These are phyloP conservation scores for Caenorhabditis latens DNA, from an alignment of 1,140 invertebrate genomes.

Conservation along the genomic window DNA sequence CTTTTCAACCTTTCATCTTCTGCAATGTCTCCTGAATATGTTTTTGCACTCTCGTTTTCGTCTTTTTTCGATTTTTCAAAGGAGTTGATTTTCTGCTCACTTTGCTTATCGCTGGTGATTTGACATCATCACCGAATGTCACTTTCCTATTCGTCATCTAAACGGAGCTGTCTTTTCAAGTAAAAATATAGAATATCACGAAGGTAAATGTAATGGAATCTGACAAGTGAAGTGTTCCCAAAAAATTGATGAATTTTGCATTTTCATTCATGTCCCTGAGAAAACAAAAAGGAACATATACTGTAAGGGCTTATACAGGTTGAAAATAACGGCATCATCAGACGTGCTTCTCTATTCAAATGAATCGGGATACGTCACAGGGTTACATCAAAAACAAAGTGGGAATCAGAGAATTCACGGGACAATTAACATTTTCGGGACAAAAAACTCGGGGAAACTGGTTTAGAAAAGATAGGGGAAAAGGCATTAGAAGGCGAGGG, in stretches of 20 bases:
- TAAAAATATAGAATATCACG: not conserved
- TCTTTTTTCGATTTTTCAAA: conserved; percentile 3
- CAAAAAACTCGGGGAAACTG: not conserved
- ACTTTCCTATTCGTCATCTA: conserved; percentile 3
- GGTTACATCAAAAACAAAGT: too few species aligned
- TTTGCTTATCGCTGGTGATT: not conserved
- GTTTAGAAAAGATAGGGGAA: not conserved
- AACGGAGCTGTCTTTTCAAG: not conserved
- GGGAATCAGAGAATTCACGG: too few species aligned
- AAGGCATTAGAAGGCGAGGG: too few species aligned
- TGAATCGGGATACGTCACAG: too few species aligned
- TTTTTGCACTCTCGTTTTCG: not conserved
- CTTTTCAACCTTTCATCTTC: conserved; percentile 27
- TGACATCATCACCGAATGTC: conserved; percentile 14
- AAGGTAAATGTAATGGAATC: not conserved
- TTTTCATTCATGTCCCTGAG: not conserved
- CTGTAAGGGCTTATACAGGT: not conserved
- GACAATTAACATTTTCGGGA: not conserved
- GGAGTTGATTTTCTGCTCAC: not conserved
- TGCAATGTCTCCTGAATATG: conserved; percentile 4
- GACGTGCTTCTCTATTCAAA: too few species aligned
- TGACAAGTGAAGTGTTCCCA: too few species aligned
- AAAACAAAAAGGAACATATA: not conserved
- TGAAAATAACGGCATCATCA: not conserved
- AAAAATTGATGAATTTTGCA: too few species aligned